These are phyloP conservation scores for Austrofundulus limnaeus DNA, from an alignment of 2,113 vertebrate species.

Conservation along the genomic window DNA sequence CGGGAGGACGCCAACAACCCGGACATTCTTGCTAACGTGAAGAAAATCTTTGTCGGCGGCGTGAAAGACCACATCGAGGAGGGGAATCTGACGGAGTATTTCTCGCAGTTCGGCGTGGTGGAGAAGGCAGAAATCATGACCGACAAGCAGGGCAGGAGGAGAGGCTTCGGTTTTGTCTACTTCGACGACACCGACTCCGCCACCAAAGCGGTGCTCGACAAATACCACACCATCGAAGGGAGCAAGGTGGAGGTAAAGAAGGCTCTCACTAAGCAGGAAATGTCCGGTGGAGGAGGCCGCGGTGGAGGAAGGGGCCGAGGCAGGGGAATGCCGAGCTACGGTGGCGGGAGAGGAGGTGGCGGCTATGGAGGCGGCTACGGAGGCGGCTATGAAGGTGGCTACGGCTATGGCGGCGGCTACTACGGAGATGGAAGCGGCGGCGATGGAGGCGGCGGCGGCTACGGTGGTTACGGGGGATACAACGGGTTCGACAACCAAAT, in stretches of 20 bases:
- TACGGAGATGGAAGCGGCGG: conserved; percentile 71
- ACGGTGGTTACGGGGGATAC: conserved; percentile 88
- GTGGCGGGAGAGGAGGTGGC: conserved; percentile 83
- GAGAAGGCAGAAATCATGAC: conserved; percentile 96
- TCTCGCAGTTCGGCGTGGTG: conserved; percentile 91
- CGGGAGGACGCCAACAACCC: conserved; percentile 90
- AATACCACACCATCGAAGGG: conserved; percentile 90
- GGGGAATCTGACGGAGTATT: conserved; percentile 88
- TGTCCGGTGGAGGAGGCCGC: conserved; percentile 72
- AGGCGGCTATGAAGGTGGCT: conserved; percentile 79
- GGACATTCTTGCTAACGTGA: conserved; percentile 94
- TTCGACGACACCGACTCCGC: conserved; percentile 94
- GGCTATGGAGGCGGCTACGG: conserved; percentile 70
- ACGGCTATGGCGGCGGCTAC: conserved; percentile 82
- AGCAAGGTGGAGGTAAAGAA: conserved; percentile 95
- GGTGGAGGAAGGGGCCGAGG: conserved; percentile 81
- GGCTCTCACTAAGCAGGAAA: conserved; percentile 89
- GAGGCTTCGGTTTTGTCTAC: conserved; percentile 96
- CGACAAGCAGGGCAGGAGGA: conserved; percentile 93
- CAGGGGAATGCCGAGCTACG: conserved; percentile 83
- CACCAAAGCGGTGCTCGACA: conserved; percentile 91
- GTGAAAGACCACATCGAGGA: conserved; percentile 92
- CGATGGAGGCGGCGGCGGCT: conserved; percentile 72
- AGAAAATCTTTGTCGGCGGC: conserved; percentile 97
- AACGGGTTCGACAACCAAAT: conserved; percentile 79